Evolutionary conservation across 2,888 invertebrate species (phyloP).

Genomic region (Antheraea assamensis): DNA sequence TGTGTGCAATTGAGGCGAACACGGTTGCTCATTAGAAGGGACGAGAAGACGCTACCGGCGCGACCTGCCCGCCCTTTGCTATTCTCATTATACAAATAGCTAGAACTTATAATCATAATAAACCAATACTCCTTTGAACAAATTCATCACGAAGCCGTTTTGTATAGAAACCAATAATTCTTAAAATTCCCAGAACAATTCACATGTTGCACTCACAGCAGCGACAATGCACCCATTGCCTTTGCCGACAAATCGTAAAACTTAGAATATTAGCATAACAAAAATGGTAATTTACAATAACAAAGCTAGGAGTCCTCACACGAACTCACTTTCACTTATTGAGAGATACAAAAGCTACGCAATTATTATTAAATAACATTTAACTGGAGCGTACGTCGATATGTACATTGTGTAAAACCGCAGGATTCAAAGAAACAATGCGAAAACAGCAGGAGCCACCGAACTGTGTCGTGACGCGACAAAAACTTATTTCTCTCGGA

Average conservation of each 20-base stretch:
- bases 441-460: conserved; percentile 58
- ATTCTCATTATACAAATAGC: conserved; percentile 28
- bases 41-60: conserved; percentile 41
- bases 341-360: conserved; percentile 46
- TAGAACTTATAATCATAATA: conserved; percentile 23
- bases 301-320: conserved; percentile 56
- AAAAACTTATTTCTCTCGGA: conserved; percentile 74
- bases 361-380: conserved; percentile 57
- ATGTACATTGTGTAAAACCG: conserved; percentile 69
- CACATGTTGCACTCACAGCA: conserved; percentile 56
- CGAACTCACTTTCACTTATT: conserved; percentile 75
- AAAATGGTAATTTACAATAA: conserved; percentile 70
- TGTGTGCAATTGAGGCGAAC: conserved; percentile 81
- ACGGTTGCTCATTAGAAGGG: conserved; percentile 79
- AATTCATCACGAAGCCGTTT: conserved; percentile 7
- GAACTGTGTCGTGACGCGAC: conserved; percentile 67
- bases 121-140: conserved; percentile 21
- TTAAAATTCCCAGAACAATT: conserved; percentile 63
- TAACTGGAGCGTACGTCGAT: conserved; percentile 50
- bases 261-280: conserved; percentile 75
- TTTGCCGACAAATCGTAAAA: conserved; percentile 74
- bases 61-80: conserved; percentile 27
- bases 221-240: conserved; percentile 60
- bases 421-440: conserved; percentile 66
- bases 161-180: conserved; percentile 27